phyloP scores from a whole-genome alignment of 2,113 vertebrate species.

The Mugil cephalus region DNA sequence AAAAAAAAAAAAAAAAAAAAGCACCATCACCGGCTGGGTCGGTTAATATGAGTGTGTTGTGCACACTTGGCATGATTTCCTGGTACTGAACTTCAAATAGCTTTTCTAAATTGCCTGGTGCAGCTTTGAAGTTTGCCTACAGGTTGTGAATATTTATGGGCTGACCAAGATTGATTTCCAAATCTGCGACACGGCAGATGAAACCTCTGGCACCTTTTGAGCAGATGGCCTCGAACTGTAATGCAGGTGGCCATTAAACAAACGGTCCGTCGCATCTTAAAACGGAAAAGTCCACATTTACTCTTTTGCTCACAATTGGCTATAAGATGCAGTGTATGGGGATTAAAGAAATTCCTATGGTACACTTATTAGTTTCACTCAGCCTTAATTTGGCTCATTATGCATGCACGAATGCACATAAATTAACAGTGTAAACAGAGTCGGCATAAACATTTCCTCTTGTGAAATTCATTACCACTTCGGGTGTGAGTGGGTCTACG shows the following conservation, averaged over 20 bases:
- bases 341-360: slow-evolving; percentile 52
- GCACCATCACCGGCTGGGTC: background rate
- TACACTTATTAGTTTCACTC: slow-evolving; percentile 59
- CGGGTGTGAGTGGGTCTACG: slow-evolving; percentile 58
- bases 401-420: slow-evolving; percentile 71
- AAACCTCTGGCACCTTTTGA: slow-evolving; percentile 9
- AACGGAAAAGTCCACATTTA: background rate
- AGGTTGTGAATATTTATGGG: slow-evolving; percentile 56
- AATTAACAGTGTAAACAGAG: slow-evolving; percentile 77
- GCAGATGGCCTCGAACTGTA: background rate
- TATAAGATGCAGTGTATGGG: slow-evolving; percentile 19
- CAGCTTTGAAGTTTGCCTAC: slow-evolving; percentile 58
- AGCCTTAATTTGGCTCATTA: slow-evolving; percentile 63
- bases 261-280: background rate
- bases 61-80: slow-evolving; percentile 20
- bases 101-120: slow-evolving; percentile 36
- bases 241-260: background rate
- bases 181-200: slow-evolving; percentile 2
- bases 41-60: slow-evolving; percentile 17
- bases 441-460: slow-evolving; percentile 69
- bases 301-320: background rate
- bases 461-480: slow-evolving; percentile 78
- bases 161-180: slow-evolving; percentile 25
- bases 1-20: background rate
- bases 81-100: slow-evolving; percentile 50